Percentiles rank a stretch among this genome's conserved stretches.
These are phyloP conservation scores for Dolichomitus sp. DNA, from an alignment of 2,888 invertebrate species.

Conservation along the genomic window DNA sequence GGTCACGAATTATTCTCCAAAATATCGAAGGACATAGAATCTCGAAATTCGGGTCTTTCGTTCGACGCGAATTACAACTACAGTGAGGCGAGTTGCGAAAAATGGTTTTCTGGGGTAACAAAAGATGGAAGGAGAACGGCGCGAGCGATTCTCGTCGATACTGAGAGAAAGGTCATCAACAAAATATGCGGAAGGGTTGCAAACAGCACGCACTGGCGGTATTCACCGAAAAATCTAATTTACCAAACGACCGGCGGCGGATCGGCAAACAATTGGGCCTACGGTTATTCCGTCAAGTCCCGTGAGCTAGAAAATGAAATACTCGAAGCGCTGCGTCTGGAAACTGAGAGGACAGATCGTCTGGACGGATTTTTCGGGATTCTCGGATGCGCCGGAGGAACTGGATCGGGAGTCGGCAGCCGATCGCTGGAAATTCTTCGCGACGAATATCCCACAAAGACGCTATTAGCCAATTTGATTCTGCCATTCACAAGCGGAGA, in stretches of 20 bases:
- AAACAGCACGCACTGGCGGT: conserved; percentile 78
- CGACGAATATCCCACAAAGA: conserved; percentile 86
- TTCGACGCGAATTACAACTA: conserved; percentile 81
- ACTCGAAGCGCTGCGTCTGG: conserved; percentile 84
- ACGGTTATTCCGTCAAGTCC: conserved; percentile 86
- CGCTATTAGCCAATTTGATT: conserved; percentile 84
- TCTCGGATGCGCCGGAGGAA: conserved; percentile 87
- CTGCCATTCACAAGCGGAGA: conserved; percentile 87
- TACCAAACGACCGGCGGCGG: conserved; percentile 85
- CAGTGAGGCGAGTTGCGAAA: conserved; percentile 80
- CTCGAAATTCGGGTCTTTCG: conserved; percentile 75
- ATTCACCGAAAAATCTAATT: conserved; percentile 85
- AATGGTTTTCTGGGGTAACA: conserved; percentile 86
- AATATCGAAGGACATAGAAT: conserved; percentile 84
- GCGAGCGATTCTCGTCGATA: conserved; percentile 86
- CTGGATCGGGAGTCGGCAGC: conserved; percentile 88
- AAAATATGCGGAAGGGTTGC: conserved; percentile 76
- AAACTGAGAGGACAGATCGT: conserved; percentile 86
- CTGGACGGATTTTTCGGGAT: conserved; percentile 86
- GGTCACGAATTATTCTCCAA: conserved; percentile 86
- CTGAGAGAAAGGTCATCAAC: conserved; percentile 86
- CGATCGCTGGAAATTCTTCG: conserved; percentile 84
- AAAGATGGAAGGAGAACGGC: conserved; percentile 83
- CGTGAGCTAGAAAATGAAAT: conserved; percentile 81
- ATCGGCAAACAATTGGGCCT: conserved; percentile 88